Percentiles rank a stretch among this genome's conserved stretches.
phyloP scores from a whole-genome alignment of 1,140 invertebrate species.

The Ceratitis capitata region DNA sequence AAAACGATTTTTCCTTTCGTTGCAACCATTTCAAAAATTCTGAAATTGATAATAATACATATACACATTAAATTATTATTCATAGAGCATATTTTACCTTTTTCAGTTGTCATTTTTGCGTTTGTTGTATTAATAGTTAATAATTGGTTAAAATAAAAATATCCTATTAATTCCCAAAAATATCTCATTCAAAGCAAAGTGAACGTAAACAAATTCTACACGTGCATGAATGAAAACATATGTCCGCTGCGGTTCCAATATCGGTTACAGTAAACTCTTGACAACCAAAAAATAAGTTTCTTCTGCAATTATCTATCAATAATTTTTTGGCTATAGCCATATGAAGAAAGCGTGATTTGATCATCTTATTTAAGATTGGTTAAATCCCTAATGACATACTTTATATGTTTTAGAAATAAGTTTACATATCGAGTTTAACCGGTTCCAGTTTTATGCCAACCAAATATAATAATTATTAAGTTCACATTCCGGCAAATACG shows the following conservation, averaged over 20 bases:
- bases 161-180: not conserved
- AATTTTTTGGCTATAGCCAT: too few species aligned
- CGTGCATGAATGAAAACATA: not conserved
- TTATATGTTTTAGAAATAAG: too few species aligned
- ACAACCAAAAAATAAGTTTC: too few species aligned
- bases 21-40: slow-evolving; percentile 56
- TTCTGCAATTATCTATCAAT: too few species aligned
- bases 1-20: slow-evolving; percentile 46
- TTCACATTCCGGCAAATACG: too few species aligned
- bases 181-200: not conserved
- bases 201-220: not conserved
- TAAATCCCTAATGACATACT: too few species aligned
- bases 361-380: too few species aligned
- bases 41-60: slow-evolving; percentile 21
- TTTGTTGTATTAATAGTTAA: not conserved
- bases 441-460: too few species aligned
- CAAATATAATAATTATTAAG: too few species aligned
- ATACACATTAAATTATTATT: not conserved
- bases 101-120: not conserved
- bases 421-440: too few species aligned
- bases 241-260: not conserved
- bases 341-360: too few species aligned
- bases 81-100: not conserved
- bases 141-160: not conserved
- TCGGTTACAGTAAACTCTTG: too few species aligned